Evolutionary conservation across 2,113 vertebrate species (phyloP), one percentile per base, ranked within the genome.

Genomic region (Erythrocercus mccallii): DNA sequence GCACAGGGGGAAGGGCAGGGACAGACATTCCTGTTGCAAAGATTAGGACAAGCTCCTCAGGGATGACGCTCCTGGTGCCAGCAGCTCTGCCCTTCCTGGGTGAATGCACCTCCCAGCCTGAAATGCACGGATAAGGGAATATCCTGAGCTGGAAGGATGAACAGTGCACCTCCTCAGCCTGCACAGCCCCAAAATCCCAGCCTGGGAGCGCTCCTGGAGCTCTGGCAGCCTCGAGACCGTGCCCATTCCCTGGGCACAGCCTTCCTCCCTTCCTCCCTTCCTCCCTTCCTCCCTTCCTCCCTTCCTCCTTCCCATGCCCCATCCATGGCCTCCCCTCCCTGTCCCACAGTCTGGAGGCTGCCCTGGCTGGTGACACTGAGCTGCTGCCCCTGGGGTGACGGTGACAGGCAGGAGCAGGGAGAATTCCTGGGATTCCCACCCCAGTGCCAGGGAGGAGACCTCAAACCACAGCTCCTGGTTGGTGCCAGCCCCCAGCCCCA

Each of bases 341-440:
- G 83, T 80, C 76, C 56, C 89, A 1, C 66, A 81, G 73, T 58
- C 94, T 87, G 79, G 73, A 82, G 69, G 68, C 87, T 91, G 48
- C 65, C 61, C 62, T 28, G 81, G 81, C 28, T 2, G 10, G 19
- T 82, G 70, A 14, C 35, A 9, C 72, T 0, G 1, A 3, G 8
- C 65, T 8, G 9, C 84, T 57, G 65, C 28, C 79, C 66, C 81
- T 60, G 94, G 70, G 68, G 53, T 0, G 0, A 11, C 0, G 13
- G 27, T 23, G 64, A 6, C 3, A 0, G 77, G 65, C 45, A 45
- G 62, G 30, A 38, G 45, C 24, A 3, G 37, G 38, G 70, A 84
- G n/a, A 15, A n/a, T 60, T 80, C 45, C 85, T 1, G 1, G 44
- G n/a, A 17, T 82, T 81, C 57, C 8, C 64, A 57, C 9, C 37